These are phyloP conservation scores for Oophaga pumilio DNA, from an alignment of 2,113 vertebrate genomes.

Conservation along the genomic window DNA sequence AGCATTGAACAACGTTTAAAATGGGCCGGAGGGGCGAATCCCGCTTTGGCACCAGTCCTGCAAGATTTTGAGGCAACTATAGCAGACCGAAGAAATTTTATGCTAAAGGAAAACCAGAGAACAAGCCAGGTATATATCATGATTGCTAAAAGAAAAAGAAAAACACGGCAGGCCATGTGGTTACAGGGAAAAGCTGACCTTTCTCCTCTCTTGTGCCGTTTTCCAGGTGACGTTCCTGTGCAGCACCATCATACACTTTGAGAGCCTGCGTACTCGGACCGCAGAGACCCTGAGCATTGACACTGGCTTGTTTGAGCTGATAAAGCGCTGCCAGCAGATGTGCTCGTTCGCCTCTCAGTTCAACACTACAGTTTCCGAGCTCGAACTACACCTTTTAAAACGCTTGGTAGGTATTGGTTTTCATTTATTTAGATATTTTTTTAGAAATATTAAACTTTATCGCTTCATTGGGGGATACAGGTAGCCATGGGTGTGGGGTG, in stretches of 20 bases:
- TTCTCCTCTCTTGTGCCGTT: conserved; percentile 48
- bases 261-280: conserved; percentile 91
- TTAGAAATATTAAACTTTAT: no score
- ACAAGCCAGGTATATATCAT: conserved; percentile 82
- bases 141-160: neutral
- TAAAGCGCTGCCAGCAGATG: conserved; percentile 95
- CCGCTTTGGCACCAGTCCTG: conserved; percentile 89
- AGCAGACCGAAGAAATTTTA: conserved; percentile 87
- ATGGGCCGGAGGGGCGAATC: conserved; percentile 97
- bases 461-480: no score
- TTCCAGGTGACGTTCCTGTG: conserved; percentile 90
- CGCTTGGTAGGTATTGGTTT: conserved; percentile 81
- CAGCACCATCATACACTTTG: conserved; percentile 96
- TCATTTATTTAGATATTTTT: neutral
- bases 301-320: conserved; percentile 87
- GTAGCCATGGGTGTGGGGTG: no score
- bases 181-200: neutral
- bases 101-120: conserved; percentile 91
- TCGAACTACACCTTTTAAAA: conserved; percentile 92
- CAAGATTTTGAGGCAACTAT: conserved; percentile 98
- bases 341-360: conserved; percentile 94
- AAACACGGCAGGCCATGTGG: no score
- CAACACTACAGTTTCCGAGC: conserved; percentile 88
- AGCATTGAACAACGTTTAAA: conserved; percentile 98
- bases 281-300: conserved; percentile 92